Conservation (phyloP, 2,797 vertebrate genomes). For the Labroides dimidiatus region DNA sequence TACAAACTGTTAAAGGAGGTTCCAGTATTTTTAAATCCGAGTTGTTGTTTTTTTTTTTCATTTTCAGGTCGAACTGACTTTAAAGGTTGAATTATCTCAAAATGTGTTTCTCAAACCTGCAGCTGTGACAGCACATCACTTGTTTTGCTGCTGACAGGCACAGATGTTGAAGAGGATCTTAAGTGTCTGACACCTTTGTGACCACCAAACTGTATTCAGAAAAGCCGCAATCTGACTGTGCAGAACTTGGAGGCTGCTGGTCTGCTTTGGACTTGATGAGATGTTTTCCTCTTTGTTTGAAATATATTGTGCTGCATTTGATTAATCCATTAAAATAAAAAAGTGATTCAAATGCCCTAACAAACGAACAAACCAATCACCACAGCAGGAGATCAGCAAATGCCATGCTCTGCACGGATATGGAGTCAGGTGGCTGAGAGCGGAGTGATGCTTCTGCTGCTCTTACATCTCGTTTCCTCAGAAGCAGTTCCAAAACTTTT, state of each 20-base stretch:
- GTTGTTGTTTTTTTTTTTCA: no score
- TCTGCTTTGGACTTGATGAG: background rate
- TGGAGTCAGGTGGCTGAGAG: no score
- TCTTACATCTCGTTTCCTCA: background rate
- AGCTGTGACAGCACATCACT: no score
- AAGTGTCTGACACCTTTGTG: background rate
- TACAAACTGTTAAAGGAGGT: constrained; percentile 14
- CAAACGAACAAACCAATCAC: background rate
- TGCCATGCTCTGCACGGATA: no score
- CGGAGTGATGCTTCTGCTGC: background rate
- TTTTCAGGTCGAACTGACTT: background rate
- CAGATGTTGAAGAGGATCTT: background rate
- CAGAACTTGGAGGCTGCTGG: background rate
- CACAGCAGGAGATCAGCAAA: background rate
- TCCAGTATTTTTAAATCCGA: background rate
- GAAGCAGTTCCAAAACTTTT: background rate
- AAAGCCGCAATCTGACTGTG: background rate
- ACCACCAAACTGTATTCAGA: background rate
- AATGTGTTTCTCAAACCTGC: no score
- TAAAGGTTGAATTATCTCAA: background rate
- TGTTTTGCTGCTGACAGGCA: background rate
- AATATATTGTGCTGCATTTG: background rate
- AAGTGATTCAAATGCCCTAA: background rate
- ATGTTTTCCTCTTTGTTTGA: background rate
- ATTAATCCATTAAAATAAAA: background rate